These are phyloP conservation scores for Ypsolopha scabrella DNA, from an alignment of 2,888 invertebrate genomes.

Conservation along the genomic window DNA sequence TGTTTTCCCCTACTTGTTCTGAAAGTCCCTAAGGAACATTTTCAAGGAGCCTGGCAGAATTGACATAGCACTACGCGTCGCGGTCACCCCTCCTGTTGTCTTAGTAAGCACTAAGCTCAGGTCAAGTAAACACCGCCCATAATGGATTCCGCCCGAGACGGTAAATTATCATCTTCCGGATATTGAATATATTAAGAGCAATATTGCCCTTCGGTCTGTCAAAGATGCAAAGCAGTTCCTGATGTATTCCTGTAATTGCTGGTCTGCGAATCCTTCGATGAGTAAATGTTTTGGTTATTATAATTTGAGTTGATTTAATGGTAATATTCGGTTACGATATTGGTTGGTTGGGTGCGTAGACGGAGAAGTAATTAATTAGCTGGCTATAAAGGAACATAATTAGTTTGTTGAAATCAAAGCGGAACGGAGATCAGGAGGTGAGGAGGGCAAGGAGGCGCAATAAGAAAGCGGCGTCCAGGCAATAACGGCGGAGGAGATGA, in stretches of 20 bases:
- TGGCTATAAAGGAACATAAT: conserved; percentile 43
- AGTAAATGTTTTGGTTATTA: conserved; percentile 29
- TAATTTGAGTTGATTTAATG: conserved; percentile 15
- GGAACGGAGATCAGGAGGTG: conserved; percentile 22
- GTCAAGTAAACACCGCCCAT: conserved; percentile 67
- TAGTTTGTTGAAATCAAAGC: conserved; percentile 59
- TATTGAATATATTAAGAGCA: conserved; percentile 66
- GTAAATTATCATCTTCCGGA: conserved; percentile 67
- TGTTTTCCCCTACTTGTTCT: background rate
- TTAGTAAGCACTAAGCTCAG: conserved; percentile 68
- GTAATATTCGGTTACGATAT: conserved; percentile 7
- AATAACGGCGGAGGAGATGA: conserved; percentile 68
- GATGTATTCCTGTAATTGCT: conserved; percentile 49
- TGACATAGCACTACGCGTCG: conserved; percentile 20
- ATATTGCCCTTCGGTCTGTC: conserved; percentile 39
- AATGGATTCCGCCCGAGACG: conserved; percentile 62
- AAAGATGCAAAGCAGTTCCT: conserved; percentile 37
- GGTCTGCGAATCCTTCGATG: conserved; percentile 10
- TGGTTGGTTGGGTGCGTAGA: conserved; percentile 11
- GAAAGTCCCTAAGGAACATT: background rate
- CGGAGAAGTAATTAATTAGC: background rate
- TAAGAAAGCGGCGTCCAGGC: conserved; percentile 34
- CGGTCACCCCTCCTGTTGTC: conserved; percentile 62
- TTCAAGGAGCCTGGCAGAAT: conserved; percentile 11
- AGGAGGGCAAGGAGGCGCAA: background rate